Conservation (phyloP, 2,113 vertebrate genomes). For the Odontophorus gujanensis region DNA sequence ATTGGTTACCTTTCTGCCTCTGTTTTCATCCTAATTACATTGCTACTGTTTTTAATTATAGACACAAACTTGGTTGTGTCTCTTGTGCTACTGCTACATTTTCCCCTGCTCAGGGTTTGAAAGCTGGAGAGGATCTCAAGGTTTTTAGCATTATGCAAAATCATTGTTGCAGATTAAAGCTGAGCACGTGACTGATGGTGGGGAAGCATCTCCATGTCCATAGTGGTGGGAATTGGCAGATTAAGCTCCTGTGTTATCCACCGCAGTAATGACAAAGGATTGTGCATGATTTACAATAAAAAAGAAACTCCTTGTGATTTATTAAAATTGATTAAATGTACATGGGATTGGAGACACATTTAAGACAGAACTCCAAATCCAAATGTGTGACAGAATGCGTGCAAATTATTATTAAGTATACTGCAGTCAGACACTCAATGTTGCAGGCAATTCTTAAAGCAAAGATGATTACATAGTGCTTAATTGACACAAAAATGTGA, state of each 20-base stretch:
- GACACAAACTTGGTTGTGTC: not conserved
- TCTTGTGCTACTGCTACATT: not conserved
- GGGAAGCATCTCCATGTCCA: fast-evolving
- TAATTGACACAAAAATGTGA: not conserved
- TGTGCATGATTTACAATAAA: not conserved
- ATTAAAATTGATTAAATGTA: not conserved
- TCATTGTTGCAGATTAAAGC: not conserved
- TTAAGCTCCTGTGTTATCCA: not conserved
- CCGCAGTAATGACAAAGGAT: not conserved
- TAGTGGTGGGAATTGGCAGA: not conserved
- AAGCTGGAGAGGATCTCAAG: not conserved
- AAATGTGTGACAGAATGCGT: not conserved
- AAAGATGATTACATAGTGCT: not conserved
- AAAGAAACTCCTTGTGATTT: not conserved
- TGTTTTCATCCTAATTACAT: conserved; percentile 1
- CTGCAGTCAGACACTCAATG: fast-evolving
- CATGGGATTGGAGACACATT: not conserved
- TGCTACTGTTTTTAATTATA: not conserved
- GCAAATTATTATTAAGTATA: not conserved
- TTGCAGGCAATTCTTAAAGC: not conserved
- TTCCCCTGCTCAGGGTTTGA: not conserved
- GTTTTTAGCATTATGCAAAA: not conserved
- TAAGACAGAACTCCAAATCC: not conserved
- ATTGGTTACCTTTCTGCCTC: not conserved
- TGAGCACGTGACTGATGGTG: fast-evolving